A percentile compares a stretch with the other conserved stretches of the same genome.
These are phyloP conservation scores for Reticulitermes speratus DNA, from an alignment of 1,140 invertebrate species.

Conservation along the genomic window DNA sequence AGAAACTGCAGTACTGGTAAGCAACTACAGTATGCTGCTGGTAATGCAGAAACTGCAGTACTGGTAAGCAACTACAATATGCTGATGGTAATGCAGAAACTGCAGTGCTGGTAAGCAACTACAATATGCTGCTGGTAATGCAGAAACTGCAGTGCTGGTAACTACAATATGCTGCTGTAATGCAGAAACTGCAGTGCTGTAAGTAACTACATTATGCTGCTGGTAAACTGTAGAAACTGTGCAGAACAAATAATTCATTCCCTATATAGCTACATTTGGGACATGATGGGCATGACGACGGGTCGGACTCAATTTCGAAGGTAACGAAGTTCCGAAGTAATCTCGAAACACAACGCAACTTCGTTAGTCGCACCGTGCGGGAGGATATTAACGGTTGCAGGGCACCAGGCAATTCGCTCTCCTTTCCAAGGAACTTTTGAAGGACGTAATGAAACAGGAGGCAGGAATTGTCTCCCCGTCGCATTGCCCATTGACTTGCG, in stretches of 20 bases:
- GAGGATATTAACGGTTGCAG: neutral
- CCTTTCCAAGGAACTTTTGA: neutral
- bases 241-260: neutral
- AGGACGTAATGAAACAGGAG: neutral
- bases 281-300: neutral
- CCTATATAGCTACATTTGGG: neutral
- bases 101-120: no score
- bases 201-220: neutral
- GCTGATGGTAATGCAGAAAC: no score
- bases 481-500: neutral
- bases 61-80: no score
- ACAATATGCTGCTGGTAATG: no score
- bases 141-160: no score
- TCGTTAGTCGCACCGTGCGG: neutral
- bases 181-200: no score
- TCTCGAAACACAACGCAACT: neutral
- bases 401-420: neutral
- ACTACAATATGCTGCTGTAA: neutral
- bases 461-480: neutral
- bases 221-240: neutral
- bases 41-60: no score
- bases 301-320: neutral
- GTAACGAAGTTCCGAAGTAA: slow-evolving; percentile 12
- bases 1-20: no score
- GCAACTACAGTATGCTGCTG: no score